Evolutionary conservation across 2,113 vertebrate species (phyloP), one percentile per base, ranked within the genome.

Genomic region (Hippocampus barbouri): DNA sequence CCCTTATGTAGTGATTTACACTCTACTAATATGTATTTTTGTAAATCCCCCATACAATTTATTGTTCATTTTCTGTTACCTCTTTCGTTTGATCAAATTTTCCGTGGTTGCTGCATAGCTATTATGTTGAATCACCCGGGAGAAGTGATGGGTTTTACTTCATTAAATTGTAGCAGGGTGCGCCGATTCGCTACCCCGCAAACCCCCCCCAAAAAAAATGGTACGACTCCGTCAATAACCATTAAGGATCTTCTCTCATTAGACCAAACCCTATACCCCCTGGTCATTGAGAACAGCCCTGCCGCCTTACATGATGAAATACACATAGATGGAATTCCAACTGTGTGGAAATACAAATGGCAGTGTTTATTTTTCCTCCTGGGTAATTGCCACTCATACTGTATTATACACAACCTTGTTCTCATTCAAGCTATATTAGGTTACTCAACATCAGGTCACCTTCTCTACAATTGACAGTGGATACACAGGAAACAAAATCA

Each of bases 241-340:
- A 89, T 91, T 90, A 89, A 76, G 75, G 67, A 75, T 80, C 75
- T 74, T 85, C 85, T 88, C 82, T 89, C 86, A 90, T 89, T 89
- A 90, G 77, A 76, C 79, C 72, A 71, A 85, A 79, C 76, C 77
- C 75, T 68, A 66, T 34, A 73, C 72, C 70, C 81, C 80, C 69
- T 27, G 12, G 76, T 76, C 76, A 68, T 70, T 80, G 75, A 87
- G 72, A 67, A 89, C 80, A 76, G 64, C 62, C 68, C 53, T 73
- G 71, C 70, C 73, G 16, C 47, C 68, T 61, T 68, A 63, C 84
- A 74, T 86, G 80, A 88, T 82, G 67, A 76, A 87, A 78, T 72
- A 66, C 8, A 62, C 75, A 76, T 66, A 73, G 74, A 78, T 69
- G 64, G 71, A 66, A 77, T 85, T 75, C 54, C 62, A 38, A 49